phyloP scores from a whole-genome alignment of 2,113 vertebrate species.

The Oostethus manadensis region DNA sequence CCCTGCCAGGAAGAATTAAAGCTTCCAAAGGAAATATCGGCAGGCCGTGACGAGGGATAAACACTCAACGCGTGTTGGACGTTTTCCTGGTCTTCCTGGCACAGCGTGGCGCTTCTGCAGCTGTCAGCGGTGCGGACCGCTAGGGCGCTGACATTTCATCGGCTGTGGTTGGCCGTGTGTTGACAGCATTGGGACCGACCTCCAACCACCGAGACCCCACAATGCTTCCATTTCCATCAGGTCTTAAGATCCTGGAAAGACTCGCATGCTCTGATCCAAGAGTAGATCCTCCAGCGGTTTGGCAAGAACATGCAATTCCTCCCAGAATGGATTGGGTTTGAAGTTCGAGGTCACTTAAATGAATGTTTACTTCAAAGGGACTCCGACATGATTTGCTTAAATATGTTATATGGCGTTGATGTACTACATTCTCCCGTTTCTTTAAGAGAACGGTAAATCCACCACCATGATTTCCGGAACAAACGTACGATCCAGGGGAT shows the following conservation, averaged over 20 bases:
- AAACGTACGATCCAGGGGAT: too few species aligned
- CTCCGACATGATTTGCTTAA: too few species aligned
- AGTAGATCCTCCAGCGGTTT: neutral
- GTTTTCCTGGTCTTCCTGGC: conserved; percentile 61
- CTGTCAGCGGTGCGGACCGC: conserved; percentile 55
- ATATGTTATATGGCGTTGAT: too few species aligned
- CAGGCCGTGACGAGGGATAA: conserved; percentile 65
- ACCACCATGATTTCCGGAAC: too few species aligned
- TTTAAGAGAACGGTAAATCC: too few species aligned
- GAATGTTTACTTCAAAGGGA: too few species aligned
- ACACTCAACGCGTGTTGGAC: conserved; percentile 62
- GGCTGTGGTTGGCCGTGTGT: conserved; percentile 43
- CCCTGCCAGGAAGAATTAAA: conserved; percentile 67
- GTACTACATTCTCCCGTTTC: too few species aligned
- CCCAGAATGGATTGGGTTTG: too few species aligned
- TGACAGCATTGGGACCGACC: conserved; percentile 51
- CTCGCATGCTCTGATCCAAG: neutral
- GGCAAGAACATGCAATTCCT: neutral
- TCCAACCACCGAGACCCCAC: conserved; percentile 27
- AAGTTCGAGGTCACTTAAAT: too few species aligned
- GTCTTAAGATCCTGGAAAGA: conserved; percentile 6
- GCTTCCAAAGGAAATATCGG: conserved; percentile 66
- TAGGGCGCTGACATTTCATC: conserved; percentile 45
- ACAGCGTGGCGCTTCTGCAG: conserved; percentile 49
- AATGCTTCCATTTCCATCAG: neutral